Conservation (phyloP, 2,797 vertebrate genomes). For the Lates japonicus region DNA sequence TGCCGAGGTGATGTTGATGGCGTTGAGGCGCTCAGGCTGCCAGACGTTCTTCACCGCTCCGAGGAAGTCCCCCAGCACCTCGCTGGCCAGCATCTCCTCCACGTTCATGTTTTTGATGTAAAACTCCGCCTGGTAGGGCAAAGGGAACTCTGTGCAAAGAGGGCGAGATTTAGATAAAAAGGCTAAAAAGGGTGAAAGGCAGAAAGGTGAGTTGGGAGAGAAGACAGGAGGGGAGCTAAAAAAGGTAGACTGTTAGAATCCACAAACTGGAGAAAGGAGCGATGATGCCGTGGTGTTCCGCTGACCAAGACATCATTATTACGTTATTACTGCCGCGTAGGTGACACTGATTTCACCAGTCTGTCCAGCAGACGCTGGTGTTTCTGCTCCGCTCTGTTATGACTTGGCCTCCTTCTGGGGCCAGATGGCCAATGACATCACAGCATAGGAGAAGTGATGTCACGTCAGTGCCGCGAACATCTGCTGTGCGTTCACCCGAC, state of each 20-base stretch:
- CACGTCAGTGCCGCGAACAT: constrained; percentile 60
- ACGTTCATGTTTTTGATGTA: constrained; percentile 99
- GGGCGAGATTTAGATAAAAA: not conserved
- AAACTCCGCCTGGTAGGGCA: constrained; percentile 97
- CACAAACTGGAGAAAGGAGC: not conserved
- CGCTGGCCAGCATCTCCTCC: constrained; percentile 98
- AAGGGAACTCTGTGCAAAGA: constrained; percentile 89
- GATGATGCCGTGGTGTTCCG: not conserved
- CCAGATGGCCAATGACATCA: constrained; percentile 79
- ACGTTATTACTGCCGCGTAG: constrained; percentile 11
- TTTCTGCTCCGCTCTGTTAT: constrained; percentile 32
- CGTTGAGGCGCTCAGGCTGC: constrained; percentile 97
- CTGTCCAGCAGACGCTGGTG: constrained; percentile 16
- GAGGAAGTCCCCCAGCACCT: constrained; percentile 97
- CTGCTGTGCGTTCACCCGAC: constrained; percentile 54
- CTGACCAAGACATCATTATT: constrained; percentile 31
- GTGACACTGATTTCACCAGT: constrained; percentile 30
- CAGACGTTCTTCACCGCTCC: constrained; percentile 98
- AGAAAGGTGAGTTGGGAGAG: not conserved
- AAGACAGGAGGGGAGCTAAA: not conserved
- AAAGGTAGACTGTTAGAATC: not conserved
- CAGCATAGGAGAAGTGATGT: constrained; percentile 61
- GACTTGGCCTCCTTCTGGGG: constrained; percentile 30
- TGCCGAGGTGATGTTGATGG: constrained; percentile 98
- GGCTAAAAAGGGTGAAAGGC: not conserved